These are phyloP conservation scores for Cardinalis cardinalis DNA, from an alignment of 2,113 vertebrate species.

Conservation along the genomic window DNA sequence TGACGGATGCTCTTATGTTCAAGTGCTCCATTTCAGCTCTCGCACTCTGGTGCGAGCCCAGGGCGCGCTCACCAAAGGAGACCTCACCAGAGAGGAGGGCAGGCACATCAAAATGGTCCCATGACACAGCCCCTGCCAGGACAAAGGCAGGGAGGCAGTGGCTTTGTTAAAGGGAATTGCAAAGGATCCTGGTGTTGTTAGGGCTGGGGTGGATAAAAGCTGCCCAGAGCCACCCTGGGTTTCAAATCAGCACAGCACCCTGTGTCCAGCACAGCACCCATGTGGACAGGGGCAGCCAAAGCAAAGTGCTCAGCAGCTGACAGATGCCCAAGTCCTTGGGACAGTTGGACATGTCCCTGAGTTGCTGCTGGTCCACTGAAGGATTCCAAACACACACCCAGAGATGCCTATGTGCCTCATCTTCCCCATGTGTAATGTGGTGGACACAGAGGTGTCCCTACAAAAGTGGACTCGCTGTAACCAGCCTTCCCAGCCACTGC, in stretches of 20 bases:
- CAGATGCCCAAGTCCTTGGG: too few relatives aligned
- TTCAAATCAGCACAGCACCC: not conserved
- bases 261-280: not conserved
- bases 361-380: not conserved
- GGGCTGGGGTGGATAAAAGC: not conserved
- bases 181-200: rapidly evolving
- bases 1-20: not conserved
- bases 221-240: not conserved
- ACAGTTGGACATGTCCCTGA: rapidly evolving
- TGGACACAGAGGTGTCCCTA: too few relatives aligned
- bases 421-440: not conserved
- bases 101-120: constrained; percentile 77
- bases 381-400: not conserved
- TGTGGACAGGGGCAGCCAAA: not conserved
- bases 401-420: not conserved
- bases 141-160: not conserved
- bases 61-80: constrained; percentile 79
- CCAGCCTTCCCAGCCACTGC: not conserved
- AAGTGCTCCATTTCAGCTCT: not conserved
- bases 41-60: not conserved
- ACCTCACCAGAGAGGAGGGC: constrained; percentile 82
- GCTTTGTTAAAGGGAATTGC: not conserved
- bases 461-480: not conserved
- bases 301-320: not conserved
- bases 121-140: constrained; percentile 80